Evolutionary conservation across 2,797 vertebrate genomes (phyloP).

Genomic region (Cossypha niveicapilla): DNA sequence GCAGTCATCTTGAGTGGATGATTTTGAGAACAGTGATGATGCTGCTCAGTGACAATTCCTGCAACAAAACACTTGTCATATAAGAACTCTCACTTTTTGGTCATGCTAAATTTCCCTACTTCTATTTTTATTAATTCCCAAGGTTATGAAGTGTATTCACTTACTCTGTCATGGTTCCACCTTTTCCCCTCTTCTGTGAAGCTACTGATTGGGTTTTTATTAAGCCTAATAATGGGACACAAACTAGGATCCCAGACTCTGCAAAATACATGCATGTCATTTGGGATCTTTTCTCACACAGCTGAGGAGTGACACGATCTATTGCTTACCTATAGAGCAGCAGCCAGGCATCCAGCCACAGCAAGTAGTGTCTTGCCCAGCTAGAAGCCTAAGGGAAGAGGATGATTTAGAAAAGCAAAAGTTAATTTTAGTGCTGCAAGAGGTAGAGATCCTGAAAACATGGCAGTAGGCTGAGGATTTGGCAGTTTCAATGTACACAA

Average conservation of each 20-base stretch:
- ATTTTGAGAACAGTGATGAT: background rate
- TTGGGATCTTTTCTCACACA: background rate
- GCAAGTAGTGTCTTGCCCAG: background rate
- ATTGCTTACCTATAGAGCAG: background rate
- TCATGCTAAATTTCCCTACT: background rate
- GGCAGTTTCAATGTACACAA: background rate
- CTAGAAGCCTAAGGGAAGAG: background rate
- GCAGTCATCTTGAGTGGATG: background rate
- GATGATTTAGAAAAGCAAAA: background rate
- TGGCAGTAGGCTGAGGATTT: background rate
- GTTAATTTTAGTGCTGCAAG: background rate
- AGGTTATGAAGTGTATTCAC: background rate
- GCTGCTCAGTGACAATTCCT: background rate
- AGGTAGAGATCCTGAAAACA: background rate
- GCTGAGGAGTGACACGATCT: background rate
- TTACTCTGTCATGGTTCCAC: background rate
- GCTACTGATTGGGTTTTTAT: background rate
- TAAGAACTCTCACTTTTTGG: background rate
- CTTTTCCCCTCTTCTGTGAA: background rate
- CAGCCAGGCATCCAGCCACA: background rate
- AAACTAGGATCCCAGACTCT: background rate
- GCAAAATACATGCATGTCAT: fast-evolving
- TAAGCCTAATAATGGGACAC: background rate
- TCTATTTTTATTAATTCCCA: background rate
- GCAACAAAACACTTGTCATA: background rate